Evolutionary conservation across 2,797 vertebrate genomes (phyloP).

Genomic region (Falco berigora): DNA sequence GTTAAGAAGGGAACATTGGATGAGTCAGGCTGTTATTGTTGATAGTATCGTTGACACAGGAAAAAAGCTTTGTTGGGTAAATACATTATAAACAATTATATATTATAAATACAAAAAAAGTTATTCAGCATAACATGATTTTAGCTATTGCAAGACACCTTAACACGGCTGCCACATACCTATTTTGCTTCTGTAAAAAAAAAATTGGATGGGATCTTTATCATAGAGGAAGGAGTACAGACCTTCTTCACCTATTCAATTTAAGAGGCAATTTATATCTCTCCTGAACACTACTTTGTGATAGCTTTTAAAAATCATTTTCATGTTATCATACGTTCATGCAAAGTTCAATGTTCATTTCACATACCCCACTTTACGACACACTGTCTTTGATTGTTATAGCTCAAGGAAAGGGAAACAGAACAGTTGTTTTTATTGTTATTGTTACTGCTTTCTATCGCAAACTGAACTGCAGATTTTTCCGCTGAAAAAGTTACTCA

Average conservation of each 20-base stretch:
- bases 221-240: background rate
- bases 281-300: background rate
- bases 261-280: background rate
- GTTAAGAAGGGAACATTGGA: background rate
- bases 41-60: background rate
- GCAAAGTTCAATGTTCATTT: background rate
- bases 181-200: background rate
- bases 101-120: background rate
- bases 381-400: background rate
- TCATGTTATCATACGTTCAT: background rate
- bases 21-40: background rate
- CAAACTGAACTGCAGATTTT: background rate
- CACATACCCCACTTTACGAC: background rate
- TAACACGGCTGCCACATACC: background rate
- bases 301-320: background rate
- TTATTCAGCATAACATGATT: background rate
- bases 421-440: background rate
- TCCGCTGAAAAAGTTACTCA: background rate
- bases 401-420: background rate
- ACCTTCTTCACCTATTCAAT: background rate
- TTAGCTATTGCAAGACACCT: background rate
- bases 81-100: background rate
- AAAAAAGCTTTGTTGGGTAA: background rate
- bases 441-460: background rate
- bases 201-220: background rate